A percentile compares a stretch with the other conserved stretches of the same genome.
Evolutionary conservation across 2,888 invertebrate species (phyloP).

Genomic region (Idaea biselata): DNA sequence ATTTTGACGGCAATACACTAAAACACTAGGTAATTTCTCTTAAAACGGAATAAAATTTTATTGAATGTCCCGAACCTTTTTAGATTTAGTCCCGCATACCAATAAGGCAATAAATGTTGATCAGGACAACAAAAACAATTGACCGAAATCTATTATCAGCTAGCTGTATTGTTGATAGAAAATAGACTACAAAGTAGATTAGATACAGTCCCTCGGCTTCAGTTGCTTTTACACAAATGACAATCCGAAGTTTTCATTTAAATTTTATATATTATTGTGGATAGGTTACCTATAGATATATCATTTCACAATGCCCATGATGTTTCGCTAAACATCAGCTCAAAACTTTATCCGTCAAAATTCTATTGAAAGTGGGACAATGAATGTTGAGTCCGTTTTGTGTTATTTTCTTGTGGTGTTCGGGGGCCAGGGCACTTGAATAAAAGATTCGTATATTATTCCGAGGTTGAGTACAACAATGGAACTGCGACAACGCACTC

Average conservation of each 20-base stretch:
- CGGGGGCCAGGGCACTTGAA: conserved; percentile 71
- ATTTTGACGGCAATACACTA: conserved; percentile 10
- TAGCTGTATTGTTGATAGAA: conserved; percentile 52
- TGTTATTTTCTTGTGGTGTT: conserved; percentile 70
- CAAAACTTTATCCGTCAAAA: conserved; percentile 56
- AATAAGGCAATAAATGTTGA: conserved; percentile 73
- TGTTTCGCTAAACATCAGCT: conserved; percentile 39
- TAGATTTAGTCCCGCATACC: conserved; percentile 67
- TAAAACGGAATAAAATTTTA: conserved; percentile 64
- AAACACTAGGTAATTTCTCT: conserved; percentile 43
- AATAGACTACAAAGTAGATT: conserved; percentile 29
- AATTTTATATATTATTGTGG: conserved; percentile 23
- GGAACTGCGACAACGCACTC: conserved; percentile 64
- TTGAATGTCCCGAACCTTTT: conserved; percentile 63
- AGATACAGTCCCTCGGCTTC: conserved; percentile 10
- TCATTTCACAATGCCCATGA: conserved; percentile 36
- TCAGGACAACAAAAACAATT: conserved; percentile 69
- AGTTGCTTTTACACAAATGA: conserved; percentile 21
- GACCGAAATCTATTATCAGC: conserved; percentile 60
- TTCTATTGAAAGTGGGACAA: conserved; percentile 70
- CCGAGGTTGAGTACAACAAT: conserved; percentile 70
- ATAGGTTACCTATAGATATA: no score
- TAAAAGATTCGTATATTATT: conserved; percentile 78
- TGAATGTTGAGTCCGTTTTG: conserved; percentile 70
- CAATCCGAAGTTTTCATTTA: conserved; percentile 20